These are phyloP conservation scores for Lucifuga dentata DNA, from an alignment of 2,113 vertebrate species.

Conservation along the genomic window DNA sequence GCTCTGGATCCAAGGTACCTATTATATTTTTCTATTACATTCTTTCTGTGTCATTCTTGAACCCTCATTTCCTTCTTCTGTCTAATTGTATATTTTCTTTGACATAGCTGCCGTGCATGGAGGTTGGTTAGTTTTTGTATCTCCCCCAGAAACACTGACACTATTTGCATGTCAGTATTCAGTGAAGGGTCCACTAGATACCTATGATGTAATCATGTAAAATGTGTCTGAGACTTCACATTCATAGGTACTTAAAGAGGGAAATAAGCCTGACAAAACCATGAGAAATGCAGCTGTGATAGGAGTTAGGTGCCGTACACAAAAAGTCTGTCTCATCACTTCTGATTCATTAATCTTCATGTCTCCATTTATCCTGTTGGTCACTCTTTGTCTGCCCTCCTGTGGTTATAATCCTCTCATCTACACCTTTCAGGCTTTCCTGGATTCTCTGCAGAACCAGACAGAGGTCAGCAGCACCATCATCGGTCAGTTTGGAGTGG, in stretches of 20 bases:
- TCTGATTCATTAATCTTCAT: too few relatives aligned
- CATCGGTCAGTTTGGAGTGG: constrained; percentile 98
- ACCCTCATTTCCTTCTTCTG: neutral
- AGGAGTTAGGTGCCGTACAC: too few relatives aligned
- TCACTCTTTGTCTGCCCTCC: neutral
- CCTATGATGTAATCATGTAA: too few relatives aligned
- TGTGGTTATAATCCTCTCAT: neutral
- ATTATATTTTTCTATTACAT: neutral
- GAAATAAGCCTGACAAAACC: too few relatives aligned
- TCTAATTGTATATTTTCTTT: neutral
- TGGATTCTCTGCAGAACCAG: constrained; percentile 91
- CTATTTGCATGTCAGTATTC: too few relatives aligned
- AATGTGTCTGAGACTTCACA: too few relatives aligned
- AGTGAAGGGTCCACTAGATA: too few relatives aligned
- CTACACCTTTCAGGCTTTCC: constrained; percentile 85
- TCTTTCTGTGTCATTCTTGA: neutral
- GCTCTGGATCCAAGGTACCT: constrained; percentile 95
- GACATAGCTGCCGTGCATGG: neutral
- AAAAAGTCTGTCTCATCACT: too few relatives aligned
- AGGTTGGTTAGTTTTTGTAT: neutral
- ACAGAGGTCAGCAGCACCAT: constrained; percentile 91
- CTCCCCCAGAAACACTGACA: too few relatives aligned
- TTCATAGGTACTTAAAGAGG: too few relatives aligned
- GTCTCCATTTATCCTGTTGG: too few relatives aligned
- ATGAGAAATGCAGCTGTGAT: too few relatives aligned